A percentile compares a stretch with the other conserved stretches of the same genome.
Conservation (phyloP, 2,888 invertebrate genomes). For the Stramonita haemastoma region DNA sequence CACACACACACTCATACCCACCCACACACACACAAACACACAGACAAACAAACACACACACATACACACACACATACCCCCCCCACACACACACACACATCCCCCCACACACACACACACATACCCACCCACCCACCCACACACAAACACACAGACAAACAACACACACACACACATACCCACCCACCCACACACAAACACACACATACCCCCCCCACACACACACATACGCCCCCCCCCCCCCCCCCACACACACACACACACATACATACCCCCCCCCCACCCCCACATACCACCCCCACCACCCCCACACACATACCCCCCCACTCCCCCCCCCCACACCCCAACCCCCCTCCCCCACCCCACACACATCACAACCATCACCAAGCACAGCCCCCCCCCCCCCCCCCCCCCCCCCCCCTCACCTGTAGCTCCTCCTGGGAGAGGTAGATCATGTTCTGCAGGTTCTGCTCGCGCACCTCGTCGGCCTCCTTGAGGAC, state of each 20-base stretch:
- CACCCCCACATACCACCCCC: too few relatives aligned
- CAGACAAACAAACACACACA: background rate
- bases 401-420: background rate
- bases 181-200: background rate
- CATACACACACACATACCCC: background rate
- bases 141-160: background rate
- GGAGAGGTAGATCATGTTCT: slow-evolving; percentile 69
- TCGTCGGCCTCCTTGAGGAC: slow-evolving; percentile 69
- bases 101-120: background rate
- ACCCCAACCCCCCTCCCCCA: too few relatives aligned
- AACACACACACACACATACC: background rate
- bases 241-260: too few relatives aligned
- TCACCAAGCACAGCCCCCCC: background rate
- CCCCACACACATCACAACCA: too few relatives aligned
- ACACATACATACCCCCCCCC: too few relatives aligned
- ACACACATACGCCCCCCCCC: too few relatives aligned
- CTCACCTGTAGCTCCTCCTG: slow-evolving; percentile 63
- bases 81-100: too few relatives aligned
- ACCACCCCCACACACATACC: too few relatives aligned
- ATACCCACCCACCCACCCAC: background rate
- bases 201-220: too few relatives aligned
- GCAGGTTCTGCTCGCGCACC: slow-evolving; percentile 63
- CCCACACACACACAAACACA: background rate
- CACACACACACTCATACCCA: too few relatives aligned
- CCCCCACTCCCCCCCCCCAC: too few relatives aligned